Evolutionary conservation across 2,113 vertebrate genomes (phyloP).

Genomic region (Sinocyclocheilus anshuiensis): DNA sequence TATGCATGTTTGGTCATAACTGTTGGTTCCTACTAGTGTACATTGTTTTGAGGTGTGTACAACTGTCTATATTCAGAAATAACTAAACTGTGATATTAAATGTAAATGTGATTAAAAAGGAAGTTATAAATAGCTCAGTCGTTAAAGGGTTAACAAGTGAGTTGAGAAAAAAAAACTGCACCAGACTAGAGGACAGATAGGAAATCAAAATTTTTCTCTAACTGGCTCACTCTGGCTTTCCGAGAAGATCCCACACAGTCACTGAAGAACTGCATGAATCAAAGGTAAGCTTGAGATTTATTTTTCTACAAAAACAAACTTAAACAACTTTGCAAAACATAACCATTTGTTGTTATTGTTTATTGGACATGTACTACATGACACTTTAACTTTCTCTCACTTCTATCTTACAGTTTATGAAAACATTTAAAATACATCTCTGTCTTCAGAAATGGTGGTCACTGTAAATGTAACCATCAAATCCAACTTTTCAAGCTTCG

Average conservation of each 20-base stretch:
- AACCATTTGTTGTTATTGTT: neutral
- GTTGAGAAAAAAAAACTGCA: neutral
- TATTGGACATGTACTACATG: neutral
- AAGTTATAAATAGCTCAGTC: neutral
- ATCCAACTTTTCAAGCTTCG: neutral
- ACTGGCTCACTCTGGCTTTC: neutral
- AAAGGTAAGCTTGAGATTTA: constrained; percentile 12
- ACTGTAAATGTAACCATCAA: neutral
- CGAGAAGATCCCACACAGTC: neutral
- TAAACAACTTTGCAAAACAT: neutral
- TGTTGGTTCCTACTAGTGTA: neutral
- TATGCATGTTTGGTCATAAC: neutral
- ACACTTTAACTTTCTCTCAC: neutral
- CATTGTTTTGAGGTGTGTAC: neutral
- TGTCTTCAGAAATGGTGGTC: neutral
- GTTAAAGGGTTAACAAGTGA: constrained; percentile 6
- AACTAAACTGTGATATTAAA: neutral
- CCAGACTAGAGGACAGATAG: neutral
- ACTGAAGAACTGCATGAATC: neutral
- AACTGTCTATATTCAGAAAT: neutral
- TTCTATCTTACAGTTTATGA: neutral
- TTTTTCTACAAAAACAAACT: neutral
- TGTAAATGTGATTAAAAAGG: neutral
- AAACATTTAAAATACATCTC: too few relatives aligned
- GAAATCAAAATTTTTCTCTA: neutral